phyloP scores from a whole-genome alignment of 2,113 vertebrate species.

The Brachypteracias leptosomus region DNA sequence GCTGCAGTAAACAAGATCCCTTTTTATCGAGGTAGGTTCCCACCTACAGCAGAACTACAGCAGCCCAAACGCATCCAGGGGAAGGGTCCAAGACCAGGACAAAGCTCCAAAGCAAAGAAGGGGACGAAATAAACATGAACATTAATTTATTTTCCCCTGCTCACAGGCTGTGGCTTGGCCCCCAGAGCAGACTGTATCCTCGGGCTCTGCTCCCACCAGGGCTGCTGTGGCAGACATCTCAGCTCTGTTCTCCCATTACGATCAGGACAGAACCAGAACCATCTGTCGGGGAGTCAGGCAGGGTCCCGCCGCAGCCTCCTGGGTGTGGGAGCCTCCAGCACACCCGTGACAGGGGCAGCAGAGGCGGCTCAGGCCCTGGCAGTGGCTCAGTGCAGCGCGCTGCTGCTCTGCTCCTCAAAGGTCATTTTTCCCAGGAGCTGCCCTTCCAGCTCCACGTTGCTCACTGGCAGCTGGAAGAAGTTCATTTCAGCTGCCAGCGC shows the following conservation, averaged over 20 bases:
- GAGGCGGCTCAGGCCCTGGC: background rate
- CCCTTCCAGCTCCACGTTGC: slow-evolving; percentile 86
- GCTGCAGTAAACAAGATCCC: background rate
- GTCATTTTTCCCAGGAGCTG: slow-evolving; percentile 84
- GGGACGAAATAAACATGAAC: slow-evolving; percentile 49
- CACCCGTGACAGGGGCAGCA: background rate
- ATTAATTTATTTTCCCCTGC: slow-evolving; percentile 76
- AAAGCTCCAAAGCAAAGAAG: slow-evolving; percentile 34
- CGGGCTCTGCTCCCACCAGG: slow-evolving; percentile 36
- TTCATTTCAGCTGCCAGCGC: slow-evolving; percentile 96
- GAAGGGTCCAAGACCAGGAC: background rate
- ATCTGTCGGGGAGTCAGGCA: background rate
- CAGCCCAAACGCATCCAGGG: background rate
- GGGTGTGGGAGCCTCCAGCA: background rate
- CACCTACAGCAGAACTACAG: background rate
- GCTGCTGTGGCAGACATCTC: slow-evolving; percentile 1
- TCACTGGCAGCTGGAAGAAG: slow-evolving; percentile 88
- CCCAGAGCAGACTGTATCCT: slow-evolving; percentile 8
- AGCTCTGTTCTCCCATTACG: background rate
- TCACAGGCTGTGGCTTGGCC: background rate
- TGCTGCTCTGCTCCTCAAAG: slow-evolving; percentile 78
- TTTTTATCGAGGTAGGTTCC: background rate
- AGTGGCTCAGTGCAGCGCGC: slow-evolving; percentile 60
- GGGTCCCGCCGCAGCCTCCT: background rate
- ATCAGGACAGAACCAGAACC: slow-evolving; percentile 14